Base-by-base conservation (phyloP, 2,113 vertebrate genomes). In the Alaudala cheleensis region DNA sequence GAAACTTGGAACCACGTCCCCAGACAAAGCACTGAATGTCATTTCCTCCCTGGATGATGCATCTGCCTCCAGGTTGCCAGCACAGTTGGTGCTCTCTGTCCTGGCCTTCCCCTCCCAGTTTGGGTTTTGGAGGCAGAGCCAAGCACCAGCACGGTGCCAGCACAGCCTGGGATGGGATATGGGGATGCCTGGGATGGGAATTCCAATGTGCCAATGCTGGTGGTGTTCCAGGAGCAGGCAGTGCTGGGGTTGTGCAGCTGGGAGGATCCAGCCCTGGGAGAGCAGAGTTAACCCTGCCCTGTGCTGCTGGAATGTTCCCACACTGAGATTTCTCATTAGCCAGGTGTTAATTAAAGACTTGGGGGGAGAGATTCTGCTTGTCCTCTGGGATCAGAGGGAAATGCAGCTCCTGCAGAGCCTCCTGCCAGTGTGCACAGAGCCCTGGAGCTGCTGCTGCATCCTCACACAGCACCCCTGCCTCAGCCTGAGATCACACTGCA, bases 251-350 rank as follows among this genome's bases (percentile, higher is more conserved):
- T 0, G 2, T 11, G 47, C 56, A 17, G 50, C 70, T 62, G 76
- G 73, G 18, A 58, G 54, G n/a, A 54, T 47, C 51, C 51, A n/a
- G 24, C n/a, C 6, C 70, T 42, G 88, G 51, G 21, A 94, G 81
- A 70, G 10, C 25, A 72, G 82, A 6, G 37, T 44, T 85, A 77
- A 47, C 78, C 91, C 85, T 92, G 89, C 61, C 78, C 33, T 82
- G 29, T 49, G 72, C 50, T 45, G 7, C 40, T 65, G 62, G 65
- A 86, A 20, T 17, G 61, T 40, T 80, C 91, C 61, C 25, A 71
- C 60, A 17, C 42, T 14, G 61, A 74, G 86, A 82, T 49, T 88
- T 94, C 74, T 95, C 72, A 92, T 95, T 95, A 91, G 15, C 6
- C 51, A 77, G 79, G 34, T 2, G 14, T 65, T 95, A 73, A 74